These are phyloP conservation scores for Eupsilia transversa DNA, from an alignment of 2,888 invertebrate species.

Conservation along the genomic window DNA sequence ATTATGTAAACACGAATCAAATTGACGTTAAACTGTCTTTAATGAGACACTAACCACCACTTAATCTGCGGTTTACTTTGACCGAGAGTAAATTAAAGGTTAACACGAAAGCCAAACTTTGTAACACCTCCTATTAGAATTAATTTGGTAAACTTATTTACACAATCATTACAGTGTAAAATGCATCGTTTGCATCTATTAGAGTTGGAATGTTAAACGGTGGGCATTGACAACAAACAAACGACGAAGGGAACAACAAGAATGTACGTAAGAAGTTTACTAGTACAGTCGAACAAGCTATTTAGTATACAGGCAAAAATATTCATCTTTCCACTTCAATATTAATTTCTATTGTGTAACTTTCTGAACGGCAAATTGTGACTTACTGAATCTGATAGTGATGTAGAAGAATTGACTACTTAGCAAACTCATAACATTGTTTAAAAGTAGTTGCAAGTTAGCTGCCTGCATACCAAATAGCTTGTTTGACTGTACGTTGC, in stretches of 20 bases:
- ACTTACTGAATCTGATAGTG: too few relatives aligned
- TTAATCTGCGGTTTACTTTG: constrained; percentile 64
- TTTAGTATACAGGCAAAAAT: too few relatives aligned
- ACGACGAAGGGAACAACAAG: constrained; percentile 1
- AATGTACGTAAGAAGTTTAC: constrained; percentile 18
- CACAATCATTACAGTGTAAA: constrained; percentile 37
- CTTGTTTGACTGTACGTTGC: too few relatives aligned
- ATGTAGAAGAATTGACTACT: too few relatives aligned
- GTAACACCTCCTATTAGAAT: constrained; percentile 36
- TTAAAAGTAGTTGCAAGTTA: too few relatives aligned
- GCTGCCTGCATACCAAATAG: too few relatives aligned
- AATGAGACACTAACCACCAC: constrained; percentile 58
- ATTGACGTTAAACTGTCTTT: constrained; percentile 51
- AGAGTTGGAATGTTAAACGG: constrained; percentile 53
- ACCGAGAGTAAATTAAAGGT: constrained; percentile 66
- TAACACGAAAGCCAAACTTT: constrained; percentile 60
- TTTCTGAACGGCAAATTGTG: too few relatives aligned
- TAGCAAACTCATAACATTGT: too few relatives aligned
- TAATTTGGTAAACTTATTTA: constrained; percentile 53
- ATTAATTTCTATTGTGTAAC: too few relatives aligned
- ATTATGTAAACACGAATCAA: constrained; percentile 45
- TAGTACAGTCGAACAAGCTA: too few relatives aligned
- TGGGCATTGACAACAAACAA: constrained; percentile 38
- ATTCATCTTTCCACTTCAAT: too few relatives aligned
- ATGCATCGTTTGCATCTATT: constrained; percentile 47